Percentiles rank a stretch among this genome's conserved stretches.
phyloP scores from a whole-genome alignment of 2,113 vertebrate genomes.

The Trichomycterus rosablanca region DNA sequence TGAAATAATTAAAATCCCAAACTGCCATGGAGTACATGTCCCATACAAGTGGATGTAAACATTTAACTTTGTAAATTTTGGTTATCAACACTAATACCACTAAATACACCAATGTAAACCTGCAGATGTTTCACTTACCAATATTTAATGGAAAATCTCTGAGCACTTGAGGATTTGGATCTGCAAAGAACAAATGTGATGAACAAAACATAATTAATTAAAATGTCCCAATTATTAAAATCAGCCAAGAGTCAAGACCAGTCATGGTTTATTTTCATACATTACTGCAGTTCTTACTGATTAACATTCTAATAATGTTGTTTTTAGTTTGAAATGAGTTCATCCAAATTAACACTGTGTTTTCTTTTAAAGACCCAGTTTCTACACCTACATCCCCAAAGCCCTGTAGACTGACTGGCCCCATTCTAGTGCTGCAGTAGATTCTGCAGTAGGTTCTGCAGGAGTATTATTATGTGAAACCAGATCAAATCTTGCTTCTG shows the following conservation, averaged over 20 bases:
- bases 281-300: background rate
- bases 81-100: too few relatives aligned
- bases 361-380: background rate
- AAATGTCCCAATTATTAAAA: too few relatives aligned
- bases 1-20: too few relatives aligned
- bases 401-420: slow-evolving; percentile 52
- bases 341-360: too few relatives aligned
- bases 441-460: slow-evolving; percentile 29
- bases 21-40: too few relatives aligned
- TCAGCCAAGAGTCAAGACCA: too few relatives aligned
- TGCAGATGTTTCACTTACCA: slow-evolving; percentile 37
- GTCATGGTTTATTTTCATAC: too few relatives aligned
- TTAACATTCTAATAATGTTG: too few relatives aligned
- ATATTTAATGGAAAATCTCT: slow-evolving; percentile 43
- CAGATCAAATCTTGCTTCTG: background rate
- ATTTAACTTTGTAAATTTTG: too few relatives aligned
- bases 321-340: too few relatives aligned
- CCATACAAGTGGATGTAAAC: too few relatives aligned
- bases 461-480: slow-evolving; percentile 25
- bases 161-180: slow-evolving; percentile 41
- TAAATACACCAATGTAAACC: too few relatives aligned
- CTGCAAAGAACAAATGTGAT: slow-evolving; percentile 11
- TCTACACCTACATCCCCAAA: slow-evolving; percentile 1
- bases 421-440: slow-evolving; percentile 59
- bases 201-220: background rate